Base-by-base conservation (phyloP, 2,797 vertebrate genomes). In the Choloepus didactylus region DNA sequence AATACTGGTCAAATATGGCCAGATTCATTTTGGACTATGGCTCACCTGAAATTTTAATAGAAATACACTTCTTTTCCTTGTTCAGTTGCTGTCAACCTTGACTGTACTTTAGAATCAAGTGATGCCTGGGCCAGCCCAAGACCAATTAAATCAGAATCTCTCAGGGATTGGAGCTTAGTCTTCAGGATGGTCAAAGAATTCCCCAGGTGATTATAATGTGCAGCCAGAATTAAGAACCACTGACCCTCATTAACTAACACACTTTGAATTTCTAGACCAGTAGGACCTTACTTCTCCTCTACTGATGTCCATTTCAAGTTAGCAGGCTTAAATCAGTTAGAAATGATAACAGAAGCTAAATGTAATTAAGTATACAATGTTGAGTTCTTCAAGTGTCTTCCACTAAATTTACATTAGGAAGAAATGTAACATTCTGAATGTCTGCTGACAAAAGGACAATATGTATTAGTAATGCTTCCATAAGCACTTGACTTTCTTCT, bases 401-500 rank as follows among this genome's bases (percentile, higher is more conserved):
- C 44, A 56, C 18, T 88, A 80, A 94, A 90, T 70, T 88, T 91
- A 49, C 31, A 83, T 79, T 79, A 62, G 11, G 75, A 94, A 49
- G 6, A 94, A 16, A 11, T 5, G 6, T 67, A 41, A 29, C 72
- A 31, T 56, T 84, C 66, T 87, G 31, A 62, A 84, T 44, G 59
- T 11, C 54, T 87, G 70, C 21, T 29, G 44, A 87, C 44, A 83
- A 35, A 91, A 44, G 35, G 41, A 23, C 25, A 46, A 2, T 18
- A 29, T 35, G 11, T 64, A 41, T 73, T 54, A 31, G 2, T 38
- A 72, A 75, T 72, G 6, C 31, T 70, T 85, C 86, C 23, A 15
- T 19, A 19, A 75, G 80, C 11, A 62, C 14, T 72, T 9, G 8
- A 44, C 46, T 82, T 64, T 69, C 16, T 82, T 73, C 41, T 60